Percentiles rank a stretch among this genome's conserved stretches.
Evolutionary conservation across 2,797 vertebrate species (phyloP).

Genomic region (Phoeniculus purpureus): DNA sequence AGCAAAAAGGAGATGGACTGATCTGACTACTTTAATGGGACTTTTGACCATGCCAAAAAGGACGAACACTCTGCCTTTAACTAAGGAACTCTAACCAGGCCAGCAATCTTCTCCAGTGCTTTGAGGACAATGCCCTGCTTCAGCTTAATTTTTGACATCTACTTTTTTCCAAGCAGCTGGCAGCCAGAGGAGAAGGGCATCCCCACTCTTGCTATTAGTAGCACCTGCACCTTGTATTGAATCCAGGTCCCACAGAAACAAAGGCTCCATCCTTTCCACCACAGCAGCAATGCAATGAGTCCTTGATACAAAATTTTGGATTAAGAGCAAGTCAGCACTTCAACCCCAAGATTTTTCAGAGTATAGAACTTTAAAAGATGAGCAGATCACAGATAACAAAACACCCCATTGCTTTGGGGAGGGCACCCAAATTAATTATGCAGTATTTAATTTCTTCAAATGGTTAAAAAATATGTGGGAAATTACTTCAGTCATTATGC

Average conservation of each 20-base stretch:
- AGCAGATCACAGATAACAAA: background rate
- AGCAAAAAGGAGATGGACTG: conserved; percentile 11
- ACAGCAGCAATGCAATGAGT: background rate
- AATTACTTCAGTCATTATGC: background rate
- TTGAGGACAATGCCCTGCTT: background rate
- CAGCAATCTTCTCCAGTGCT: background rate
- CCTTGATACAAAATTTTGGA: background rate
- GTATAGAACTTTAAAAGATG: background rate
- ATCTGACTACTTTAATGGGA: conserved; percentile 23
- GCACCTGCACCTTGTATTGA: background rate
- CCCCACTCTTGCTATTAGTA: fast-evolving
- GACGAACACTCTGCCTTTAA: background rate
- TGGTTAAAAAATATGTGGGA: background rate
- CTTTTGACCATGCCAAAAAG: background rate
- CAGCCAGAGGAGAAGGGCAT: background rate
- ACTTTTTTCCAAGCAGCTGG: background rate
- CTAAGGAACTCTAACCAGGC: background rate
- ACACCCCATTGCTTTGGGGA: background rate
- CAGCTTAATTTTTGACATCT: background rate
- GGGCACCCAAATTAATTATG: background rate
- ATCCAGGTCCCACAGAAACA: background rate
- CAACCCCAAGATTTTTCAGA: background rate
- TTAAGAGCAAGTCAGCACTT: background rate
- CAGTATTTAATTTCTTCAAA: background rate
- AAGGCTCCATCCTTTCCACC: background rate